phyloP scores from a whole-genome alignment of 2,797 vertebrate genomes.

The Esox masquinongy region DNA sequence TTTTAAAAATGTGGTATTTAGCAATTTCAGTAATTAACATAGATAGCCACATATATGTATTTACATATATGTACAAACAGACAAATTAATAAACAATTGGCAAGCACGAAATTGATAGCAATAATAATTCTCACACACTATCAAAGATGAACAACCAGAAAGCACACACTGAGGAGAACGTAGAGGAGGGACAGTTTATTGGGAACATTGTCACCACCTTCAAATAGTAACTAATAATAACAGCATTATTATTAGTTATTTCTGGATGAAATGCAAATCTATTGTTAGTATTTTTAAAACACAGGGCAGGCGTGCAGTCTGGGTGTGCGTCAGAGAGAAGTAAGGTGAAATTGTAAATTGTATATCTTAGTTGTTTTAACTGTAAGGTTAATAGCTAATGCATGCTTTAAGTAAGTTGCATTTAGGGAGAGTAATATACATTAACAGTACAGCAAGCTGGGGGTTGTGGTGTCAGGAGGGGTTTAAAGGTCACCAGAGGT shows the following conservation, averaged over 20 bases:
- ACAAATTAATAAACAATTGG: slow-evolving; percentile 55
- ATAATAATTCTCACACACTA: slow-evolving; percentile 78
- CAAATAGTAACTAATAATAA: slow-evolving; percentile 72
- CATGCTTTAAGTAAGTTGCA: slow-evolving; percentile 99
- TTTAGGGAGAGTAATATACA: slow-evolving; percentile 95
- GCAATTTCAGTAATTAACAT: slow-evolving; percentile 56
- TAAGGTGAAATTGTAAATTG: slow-evolving; percentile 55
- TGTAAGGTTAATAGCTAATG: slow-evolving; percentile 76
- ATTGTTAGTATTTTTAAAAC: slow-evolving; percentile 79
- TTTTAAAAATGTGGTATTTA: slow-evolving; percentile 33
- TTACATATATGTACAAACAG: slow-evolving; percentile 68
- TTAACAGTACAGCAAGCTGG: slow-evolving; percentile 87
- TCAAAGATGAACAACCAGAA: slow-evolving; percentile 89
- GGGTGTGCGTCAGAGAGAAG: slow-evolving; percentile 87
- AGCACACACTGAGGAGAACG: slow-evolving; percentile 82
- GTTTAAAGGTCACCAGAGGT: slow-evolving; percentile 57
- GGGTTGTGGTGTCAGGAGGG: slow-evolving; percentile 44
- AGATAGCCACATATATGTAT: slow-evolving; percentile 67
- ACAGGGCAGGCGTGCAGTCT: slow-evolving; percentile 87
- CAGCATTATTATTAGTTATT: slow-evolving; percentile 72
- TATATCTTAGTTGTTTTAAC: slow-evolving; percentile 52
- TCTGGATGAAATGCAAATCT: slow-evolving; percentile 59
- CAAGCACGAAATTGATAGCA: slow-evolving; percentile 70
- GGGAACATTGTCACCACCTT: slow-evolving; percentile 71
- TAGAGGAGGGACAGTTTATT: slow-evolving; percentile 78